Evolutionary conservation across 2,888 invertebrate genomes (phyloP).

Genomic region (Graphium colonna): DNA sequence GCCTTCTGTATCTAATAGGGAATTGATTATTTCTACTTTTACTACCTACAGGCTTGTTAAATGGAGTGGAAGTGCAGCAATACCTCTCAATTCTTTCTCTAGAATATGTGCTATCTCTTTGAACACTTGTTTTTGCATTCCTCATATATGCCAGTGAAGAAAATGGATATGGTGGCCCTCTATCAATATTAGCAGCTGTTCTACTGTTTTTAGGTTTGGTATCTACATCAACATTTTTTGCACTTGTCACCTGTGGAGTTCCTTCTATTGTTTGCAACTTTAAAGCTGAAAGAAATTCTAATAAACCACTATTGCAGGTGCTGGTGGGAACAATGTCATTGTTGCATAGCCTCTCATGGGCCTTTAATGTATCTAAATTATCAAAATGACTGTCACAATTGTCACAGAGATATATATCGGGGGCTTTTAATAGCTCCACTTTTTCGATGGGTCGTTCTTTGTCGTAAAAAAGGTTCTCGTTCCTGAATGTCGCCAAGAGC

Average conservation of each 20-base stretch:
- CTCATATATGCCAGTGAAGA: slow-evolving; percentile 69
- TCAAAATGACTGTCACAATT: slow-evolving; percentile 87
- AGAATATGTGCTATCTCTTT: slow-evolving; percentile 54
- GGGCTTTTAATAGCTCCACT: slow-evolving; percentile 75
- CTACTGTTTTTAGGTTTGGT: slow-evolving; percentile 50
- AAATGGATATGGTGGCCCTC: slow-evolving; percentile 71
- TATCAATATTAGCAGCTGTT: slow-evolving; percentile 55
- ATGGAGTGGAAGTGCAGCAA: slow-evolving; percentile 51
- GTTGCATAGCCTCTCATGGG: slow-evolving; percentile 72
- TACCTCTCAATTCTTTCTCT: slow-evolving; percentile 68
- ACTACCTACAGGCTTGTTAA: slow-evolving; percentile 56
- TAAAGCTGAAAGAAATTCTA: slow-evolving; percentile 63
- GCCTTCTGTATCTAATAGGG: slow-evolving; percentile 63
- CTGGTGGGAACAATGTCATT: slow-evolving; percentile 46
- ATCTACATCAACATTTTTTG: slow-evolving; percentile 36
- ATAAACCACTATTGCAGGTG: slow-evolving; percentile 48
- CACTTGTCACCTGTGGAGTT: slow-evolving; percentile 28
- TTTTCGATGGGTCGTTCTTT: slow-evolving; percentile 47
- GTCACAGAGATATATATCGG: slow-evolving; percentile 87
- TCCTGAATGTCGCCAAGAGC: slow-evolving; percentile 86
- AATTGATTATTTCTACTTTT: slow-evolving; percentile 63
- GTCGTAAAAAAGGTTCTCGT: slow-evolving; percentile 84
- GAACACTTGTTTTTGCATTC: slow-evolving; percentile 53
- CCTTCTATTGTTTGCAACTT: slow-evolving; percentile 50
- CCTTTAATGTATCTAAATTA: slow-evolving; percentile 56